Conservation (phyloP, 2,113 vertebrate species). For the Leucoraja erinaceus region DNA sequence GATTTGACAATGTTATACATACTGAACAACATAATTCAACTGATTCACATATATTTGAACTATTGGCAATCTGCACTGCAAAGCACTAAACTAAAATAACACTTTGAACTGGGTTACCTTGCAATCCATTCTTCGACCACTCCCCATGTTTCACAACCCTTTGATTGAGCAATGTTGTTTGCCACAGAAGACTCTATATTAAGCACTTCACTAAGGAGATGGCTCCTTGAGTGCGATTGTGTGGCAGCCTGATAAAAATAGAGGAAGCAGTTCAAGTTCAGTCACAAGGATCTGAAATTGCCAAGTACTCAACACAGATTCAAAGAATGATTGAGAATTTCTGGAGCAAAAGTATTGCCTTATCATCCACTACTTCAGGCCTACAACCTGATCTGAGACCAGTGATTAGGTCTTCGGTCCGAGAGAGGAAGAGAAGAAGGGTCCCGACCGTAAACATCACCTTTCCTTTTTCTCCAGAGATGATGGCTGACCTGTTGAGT, state of each 20-base stretch:
- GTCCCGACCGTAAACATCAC: too few relatives aligned
- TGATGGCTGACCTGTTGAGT: too few relatives aligned
- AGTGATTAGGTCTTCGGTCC: too few relatives aligned
- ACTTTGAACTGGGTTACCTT: not conserved
- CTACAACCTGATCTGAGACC: not conserved
- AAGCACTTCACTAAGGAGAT: not conserved
- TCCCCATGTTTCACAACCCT: conserved; percentile 22
- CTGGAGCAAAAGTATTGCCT: not conserved
- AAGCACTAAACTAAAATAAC: not conserved
- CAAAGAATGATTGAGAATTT: not conserved
- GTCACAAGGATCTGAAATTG: not conserved
- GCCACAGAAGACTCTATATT: not conserved
- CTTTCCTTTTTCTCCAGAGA: too few relatives aligned
- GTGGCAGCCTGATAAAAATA: not conserved
- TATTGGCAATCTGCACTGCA: not conserved
- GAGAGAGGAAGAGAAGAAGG: too few relatives aligned
- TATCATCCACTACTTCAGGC: not conserved
- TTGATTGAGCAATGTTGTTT: conserved; percentile 11
- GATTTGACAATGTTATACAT: not conserved
- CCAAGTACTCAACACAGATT: not conserved
- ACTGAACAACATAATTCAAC: not conserved
- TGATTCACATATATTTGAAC: too few relatives aligned
- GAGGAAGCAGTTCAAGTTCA: not conserved
- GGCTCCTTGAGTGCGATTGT: not conserved
- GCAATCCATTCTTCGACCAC: not conserved